These are phyloP conservation scores for Drosophila diplacantha DNA, from an alignment of 2,888 invertebrate species.

Conservation along the genomic window DNA sequence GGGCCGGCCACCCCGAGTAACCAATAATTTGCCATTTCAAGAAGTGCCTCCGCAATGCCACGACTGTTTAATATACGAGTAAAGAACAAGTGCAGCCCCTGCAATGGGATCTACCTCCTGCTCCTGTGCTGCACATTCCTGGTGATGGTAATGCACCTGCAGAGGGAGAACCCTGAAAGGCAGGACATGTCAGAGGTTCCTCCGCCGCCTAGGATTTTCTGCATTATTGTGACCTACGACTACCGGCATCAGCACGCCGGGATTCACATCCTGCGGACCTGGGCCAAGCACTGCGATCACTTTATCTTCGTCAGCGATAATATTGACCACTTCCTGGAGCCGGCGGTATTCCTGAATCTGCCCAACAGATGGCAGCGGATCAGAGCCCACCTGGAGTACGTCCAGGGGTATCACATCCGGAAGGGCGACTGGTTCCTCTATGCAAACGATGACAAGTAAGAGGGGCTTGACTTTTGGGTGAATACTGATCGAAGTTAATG, in stretches of 20 bases:
- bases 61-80: slow-evolving; percentile 46
- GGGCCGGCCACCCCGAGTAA: slow-evolving; percentile 12
- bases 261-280: slow-evolving; percentile 92
- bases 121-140: slow-evolving; percentile 37
- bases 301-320: slow-evolving; percentile 89
- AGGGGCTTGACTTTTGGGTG: accelerated
- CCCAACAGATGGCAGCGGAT: slow-evolving; percentile 91
- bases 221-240: slow-evolving; percentile 94
- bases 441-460: slow-evolving; percentile 97
- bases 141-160: slow-evolving; percentile 19
- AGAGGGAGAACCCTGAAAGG: background rate
- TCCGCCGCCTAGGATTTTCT: slow-evolving; percentile 83
- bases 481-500: background rate
- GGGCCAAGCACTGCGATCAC: slow-evolving; percentile 92
- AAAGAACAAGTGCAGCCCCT: slow-evolving; percentile 57
- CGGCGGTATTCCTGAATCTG: slow-evolving; percentile 90
- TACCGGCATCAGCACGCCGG: slow-evolving; percentile 78
- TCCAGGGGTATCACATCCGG: slow-evolving; percentile 88
- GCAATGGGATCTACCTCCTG: slow-evolving; percentile 42
- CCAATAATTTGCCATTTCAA: slow-evolving; percentile 14
- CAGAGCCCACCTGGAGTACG: slow-evolving; percentile 91
- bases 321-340: slow-evolving; percentile 84
- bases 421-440: slow-evolving; percentile 97
- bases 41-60: slow-evolving; percentile 46
- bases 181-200: background rate